Evolutionary conservation across 2,113 vertebrate genomes (phyloP), one percentile per base, ranked within the genome.

Genomic region (Eolophus roseicapilla): DNA sequence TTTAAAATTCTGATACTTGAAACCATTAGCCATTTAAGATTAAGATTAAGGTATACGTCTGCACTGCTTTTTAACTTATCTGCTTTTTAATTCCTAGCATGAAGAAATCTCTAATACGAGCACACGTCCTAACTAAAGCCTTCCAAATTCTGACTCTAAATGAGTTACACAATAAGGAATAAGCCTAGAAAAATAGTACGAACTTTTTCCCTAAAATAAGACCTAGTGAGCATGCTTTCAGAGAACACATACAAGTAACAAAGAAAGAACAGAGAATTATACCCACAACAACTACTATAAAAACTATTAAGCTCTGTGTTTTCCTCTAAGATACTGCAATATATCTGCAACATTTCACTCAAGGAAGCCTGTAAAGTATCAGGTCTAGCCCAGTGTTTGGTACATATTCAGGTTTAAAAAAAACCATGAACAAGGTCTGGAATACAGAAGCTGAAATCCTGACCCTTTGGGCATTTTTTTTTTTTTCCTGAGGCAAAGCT

Each of bases 1-100:
- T 95, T 94, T 88, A 88, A 92, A 95, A 90, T 90, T 95, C 85
- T 67, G 67, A 82, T 69, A 85, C 44, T 50, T 74, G 57, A 69
- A 93, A 68, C 28, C 70, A 28, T 81, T 78, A 86, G 21, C 93
- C 47, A 75, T 14, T 64, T 86, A 85, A 92, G 91, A 79, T 60
- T 86, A 85, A 92, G 91, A 76, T 49, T 41, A 87, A 93, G 31
- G 50, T 17, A 37, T n/a, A 29, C 28, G 6, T 39, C 52, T 80
- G 17, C 17, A 37, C 15, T 82, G 39, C 49, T 81, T 91, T 88
- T 71, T 85, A 91, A n/a, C 29, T 10, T 73, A 35, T 33, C 18
- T 78, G 21, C 12, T 88, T 82, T 94, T 86, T 64, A 92, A 52
- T 52, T 75, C 62, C 43, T 46, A 68, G 35, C 27, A 49, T 64